These are phyloP conservation scores for Chlorocebus sabaeus DNA, from an alignment of 2,113 vertebrate genomes.

Conservation along the genomic window DNA sequence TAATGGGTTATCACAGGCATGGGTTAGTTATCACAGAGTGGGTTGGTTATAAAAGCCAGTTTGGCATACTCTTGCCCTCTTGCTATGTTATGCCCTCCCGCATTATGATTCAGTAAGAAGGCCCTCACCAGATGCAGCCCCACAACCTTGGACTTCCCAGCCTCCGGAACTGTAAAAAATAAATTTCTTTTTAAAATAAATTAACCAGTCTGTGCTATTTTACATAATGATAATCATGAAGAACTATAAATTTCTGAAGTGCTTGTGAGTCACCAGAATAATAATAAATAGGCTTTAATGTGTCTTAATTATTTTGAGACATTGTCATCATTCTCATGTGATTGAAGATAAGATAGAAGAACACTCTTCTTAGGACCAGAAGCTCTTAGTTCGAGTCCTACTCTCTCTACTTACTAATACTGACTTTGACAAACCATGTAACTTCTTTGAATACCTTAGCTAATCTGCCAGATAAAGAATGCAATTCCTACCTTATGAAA, in stretches of 20 bases:
- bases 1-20: neutral
- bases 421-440: neutral
- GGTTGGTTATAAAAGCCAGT: neutral
- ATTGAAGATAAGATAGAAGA: neutral
- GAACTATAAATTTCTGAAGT: conserved; percentile 50
- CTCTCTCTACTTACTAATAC: neutral
- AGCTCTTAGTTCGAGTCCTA: conserved; percentile 6
- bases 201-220: neutral
- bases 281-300: conserved; percentile 17
- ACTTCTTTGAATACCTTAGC: neutral
- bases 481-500: neutral
- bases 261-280: conserved; percentile 24
- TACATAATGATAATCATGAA: neutral
- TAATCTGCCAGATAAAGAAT: neutral
- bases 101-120: neutral
- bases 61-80: neutral
- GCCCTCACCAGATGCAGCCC: neutral
- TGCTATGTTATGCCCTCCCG: neutral
- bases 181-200: neutral
- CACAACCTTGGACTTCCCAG: neutral
- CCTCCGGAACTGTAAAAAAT: neutral
- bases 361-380: neutral
- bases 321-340: neutral
- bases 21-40: neutral
- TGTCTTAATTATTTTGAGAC: conserved; percentile 28